Conservation (phyloP, 2,113 vertebrate species). For the Hydrolagus affinis region DNA sequence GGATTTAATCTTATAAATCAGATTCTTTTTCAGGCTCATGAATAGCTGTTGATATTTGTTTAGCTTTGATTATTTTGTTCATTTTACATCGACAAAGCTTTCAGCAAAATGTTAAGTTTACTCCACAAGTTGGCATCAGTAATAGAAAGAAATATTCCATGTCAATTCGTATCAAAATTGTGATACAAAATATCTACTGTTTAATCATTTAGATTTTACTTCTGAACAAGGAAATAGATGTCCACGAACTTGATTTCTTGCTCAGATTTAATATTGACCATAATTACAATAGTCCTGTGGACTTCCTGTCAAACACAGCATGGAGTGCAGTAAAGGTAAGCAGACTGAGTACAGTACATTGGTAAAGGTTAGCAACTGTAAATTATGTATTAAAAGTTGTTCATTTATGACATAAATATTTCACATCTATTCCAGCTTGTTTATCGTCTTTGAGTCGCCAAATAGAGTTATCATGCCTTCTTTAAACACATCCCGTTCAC, state of each 20-base stretch:
- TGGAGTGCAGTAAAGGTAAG: constrained; percentile 63
- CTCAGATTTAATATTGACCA: constrained; percentile 62
- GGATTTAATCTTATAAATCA: neutral
- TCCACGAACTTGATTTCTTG: constrained; percentile 63
- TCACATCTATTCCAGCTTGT: neutral
- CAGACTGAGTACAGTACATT: neutral
- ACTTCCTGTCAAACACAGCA: constrained; percentile 60
- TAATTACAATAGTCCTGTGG: constrained; percentile 54
- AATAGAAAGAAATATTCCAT: neutral
- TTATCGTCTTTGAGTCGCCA: neutral
- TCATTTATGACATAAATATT: neutral
- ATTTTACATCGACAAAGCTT: neutral
- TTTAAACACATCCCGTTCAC: no score
- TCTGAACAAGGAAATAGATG: constrained; percentile 56
- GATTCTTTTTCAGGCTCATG: neutral
- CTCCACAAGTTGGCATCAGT: neutral
- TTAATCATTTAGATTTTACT: constrained; percentile 50
- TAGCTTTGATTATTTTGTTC: neutral
- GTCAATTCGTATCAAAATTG: neutral
- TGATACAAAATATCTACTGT: constrained; percentile 32
- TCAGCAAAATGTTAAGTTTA: neutral
- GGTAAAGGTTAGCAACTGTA: neutral
- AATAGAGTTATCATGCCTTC: neutral
- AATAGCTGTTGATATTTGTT: constrained; percentile 1
- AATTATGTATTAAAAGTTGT: neutral